Conservation (phyloP, 64 coral and sea anemone genomes). For the Dendrophyllia cribrosa region DNA sequence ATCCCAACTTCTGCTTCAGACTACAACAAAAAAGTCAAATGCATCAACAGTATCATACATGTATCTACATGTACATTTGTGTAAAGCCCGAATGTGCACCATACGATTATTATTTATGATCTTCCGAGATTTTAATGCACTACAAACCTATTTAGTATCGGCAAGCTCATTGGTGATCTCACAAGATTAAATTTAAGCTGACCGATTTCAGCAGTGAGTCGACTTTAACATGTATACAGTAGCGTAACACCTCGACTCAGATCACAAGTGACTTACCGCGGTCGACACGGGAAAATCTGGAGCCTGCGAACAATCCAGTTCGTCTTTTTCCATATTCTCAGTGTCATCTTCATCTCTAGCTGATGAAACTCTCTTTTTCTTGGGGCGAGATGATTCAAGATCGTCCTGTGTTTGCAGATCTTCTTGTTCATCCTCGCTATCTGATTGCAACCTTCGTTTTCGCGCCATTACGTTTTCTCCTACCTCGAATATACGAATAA, state of each 20-base stretch:
- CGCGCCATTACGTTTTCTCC: constrained; percentile 13
- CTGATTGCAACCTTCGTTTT: constrained; percentile 26
- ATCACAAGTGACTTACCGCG: constrained; percentile 7
- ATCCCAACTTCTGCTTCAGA: constrained; percentile 96
- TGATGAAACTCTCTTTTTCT: constrained; percentile 41
- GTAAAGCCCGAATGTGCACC: too few relatives aligned
- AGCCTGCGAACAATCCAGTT: constrained; percentile 44
- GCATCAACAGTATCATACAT: too few relatives aligned
- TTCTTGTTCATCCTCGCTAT: constrained; percentile 36
- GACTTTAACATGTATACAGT: too few relatives aligned
- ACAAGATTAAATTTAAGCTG: too few relatives aligned
- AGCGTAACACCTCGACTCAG: too few relatives aligned
- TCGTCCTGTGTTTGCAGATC: constrained; percentile 8
- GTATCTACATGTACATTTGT: too few relatives aligned
- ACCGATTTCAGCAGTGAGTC: too few relatives aligned
- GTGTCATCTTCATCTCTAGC: constrained; percentile 1
- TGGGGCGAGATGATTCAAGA: constrained; percentile 4
- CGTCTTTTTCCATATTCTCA: constrained; percentile 25
- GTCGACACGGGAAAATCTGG: constrained; percentile 21
- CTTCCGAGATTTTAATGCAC: too few relatives aligned
- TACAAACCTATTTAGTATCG: too few relatives aligned
- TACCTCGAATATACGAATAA: neutral
- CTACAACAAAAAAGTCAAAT: constrained; percentile 45
- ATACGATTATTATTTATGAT: too few relatives aligned
- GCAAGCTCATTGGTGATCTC: too few relatives aligned